A percentile compares a stretch with the other conserved stretches of the same genome.
These are phyloP conservation scores for Frankliniella fusca DNA, from an alignment of 2,888 invertebrate species.

Conservation along the genomic window DNA sequence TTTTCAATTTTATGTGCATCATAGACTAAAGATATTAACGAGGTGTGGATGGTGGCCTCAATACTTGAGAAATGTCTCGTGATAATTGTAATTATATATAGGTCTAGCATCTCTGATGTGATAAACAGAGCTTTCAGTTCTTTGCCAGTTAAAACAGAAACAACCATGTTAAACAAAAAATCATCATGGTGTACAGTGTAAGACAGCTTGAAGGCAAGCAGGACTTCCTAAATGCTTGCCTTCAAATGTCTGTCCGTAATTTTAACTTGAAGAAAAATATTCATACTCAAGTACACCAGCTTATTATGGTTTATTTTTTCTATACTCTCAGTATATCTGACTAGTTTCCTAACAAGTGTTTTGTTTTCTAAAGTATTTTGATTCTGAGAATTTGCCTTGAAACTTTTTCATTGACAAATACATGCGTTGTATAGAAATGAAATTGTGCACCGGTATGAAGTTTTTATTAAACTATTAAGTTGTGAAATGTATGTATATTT, in stretches of 20 bases:
- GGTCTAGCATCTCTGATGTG: conserved; percentile 16
- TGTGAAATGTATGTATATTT: conserved; percentile 27
- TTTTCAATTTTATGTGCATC: conserved; percentile 13
- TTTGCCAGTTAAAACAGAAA: conserved; percentile 20
- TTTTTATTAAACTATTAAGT: conserved; percentile 24
- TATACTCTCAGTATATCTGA: conserved; percentile 19
- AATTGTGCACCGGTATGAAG: not conserved
- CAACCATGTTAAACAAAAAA: not conserved
- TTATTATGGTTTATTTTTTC: conserved; percentile 27
- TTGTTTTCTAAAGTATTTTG: conserved; percentile 25
- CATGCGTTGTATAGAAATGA: not conserved
- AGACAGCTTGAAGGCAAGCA: conserved; percentile 20
- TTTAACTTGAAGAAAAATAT: not conserved
- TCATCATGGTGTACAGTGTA: not conserved
- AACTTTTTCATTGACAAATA: not conserved
- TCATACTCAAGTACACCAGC: conserved; percentile 16
- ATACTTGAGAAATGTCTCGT: conserved; percentile 9
- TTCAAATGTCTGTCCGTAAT: conserved; percentile 13
- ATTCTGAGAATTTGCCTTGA: conserved; percentile 25
- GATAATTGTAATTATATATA: conserved; percentile 18
- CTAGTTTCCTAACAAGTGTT: conserved; percentile 25
- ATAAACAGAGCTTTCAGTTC: conserved; percentile 23
- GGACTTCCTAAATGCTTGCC: conserved; percentile 11
- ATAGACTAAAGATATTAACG: conserved; percentile 14
- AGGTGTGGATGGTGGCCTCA: not conserved